A percentile compares a stretch with the other conserved stretches of the same genome.
Conservation (phyloP, 2,797 vertebrate genomes). For the Poeciliopsis paucimaculata region DNA sequence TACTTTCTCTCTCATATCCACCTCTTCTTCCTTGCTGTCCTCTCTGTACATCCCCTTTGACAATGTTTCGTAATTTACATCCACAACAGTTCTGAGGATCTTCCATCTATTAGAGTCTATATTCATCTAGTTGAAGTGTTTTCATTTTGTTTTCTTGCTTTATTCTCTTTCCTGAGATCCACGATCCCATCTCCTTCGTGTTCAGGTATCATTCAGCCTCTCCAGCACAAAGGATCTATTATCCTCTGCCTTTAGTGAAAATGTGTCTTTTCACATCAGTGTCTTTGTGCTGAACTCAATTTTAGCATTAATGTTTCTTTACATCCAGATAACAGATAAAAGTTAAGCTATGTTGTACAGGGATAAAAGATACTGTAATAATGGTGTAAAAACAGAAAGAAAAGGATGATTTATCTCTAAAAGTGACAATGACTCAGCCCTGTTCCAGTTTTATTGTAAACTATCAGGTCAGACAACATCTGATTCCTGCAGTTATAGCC, state of each 20-base stretch:
- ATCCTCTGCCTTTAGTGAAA: slow-evolving; percentile 15
- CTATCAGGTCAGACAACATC: slow-evolving; percentile 4
- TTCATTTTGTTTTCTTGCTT: not conserved
- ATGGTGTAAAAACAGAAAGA: not conserved
- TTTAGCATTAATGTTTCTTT: slow-evolving; percentile 24
- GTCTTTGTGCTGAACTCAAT: slow-evolving; percentile 22
- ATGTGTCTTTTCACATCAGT: slow-evolving; percentile 21
- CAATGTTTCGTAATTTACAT: slow-evolving; percentile 5
- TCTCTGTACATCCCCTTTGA: not conserved
- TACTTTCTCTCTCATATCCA: slow-evolving; percentile 3
- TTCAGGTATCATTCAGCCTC: slow-evolving; percentile 37
- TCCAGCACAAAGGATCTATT: slow-evolving; percentile 41
- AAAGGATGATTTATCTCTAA: not conserved
- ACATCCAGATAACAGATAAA: slow-evolving; percentile 6
- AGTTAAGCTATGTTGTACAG: not conserved
- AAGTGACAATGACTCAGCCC: not conserved
- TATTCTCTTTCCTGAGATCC: not conserved
- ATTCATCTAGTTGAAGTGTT: not conserved
- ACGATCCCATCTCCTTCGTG: slow-evolving; percentile 18
- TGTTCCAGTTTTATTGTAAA: not conserved
- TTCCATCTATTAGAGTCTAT: not conserved
- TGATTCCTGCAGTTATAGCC: not conserved
- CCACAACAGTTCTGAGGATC: slow-evolving; percentile 7
- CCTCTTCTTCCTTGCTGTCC: slow-evolving; percentile 22
- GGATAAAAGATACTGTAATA: not conserved